Percentiles rank a stretch among this genome's conserved stretches.
These are phyloP conservation scores for Clunio marinus DNA, from an alignment of 2,888 invertebrate genomes.

Conservation along the genomic window DNA sequence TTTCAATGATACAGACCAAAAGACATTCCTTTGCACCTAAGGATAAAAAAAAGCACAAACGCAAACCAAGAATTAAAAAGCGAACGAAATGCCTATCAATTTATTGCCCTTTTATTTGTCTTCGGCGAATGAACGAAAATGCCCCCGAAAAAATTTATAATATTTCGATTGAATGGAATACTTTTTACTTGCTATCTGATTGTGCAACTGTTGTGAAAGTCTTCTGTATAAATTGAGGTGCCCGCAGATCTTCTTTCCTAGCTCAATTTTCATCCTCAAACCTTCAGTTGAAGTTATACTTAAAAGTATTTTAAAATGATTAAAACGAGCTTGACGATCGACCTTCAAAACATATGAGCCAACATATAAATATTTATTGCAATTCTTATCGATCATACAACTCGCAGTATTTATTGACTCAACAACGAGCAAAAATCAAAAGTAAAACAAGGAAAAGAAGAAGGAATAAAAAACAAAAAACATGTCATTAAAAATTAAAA, in stretches of 20 bases:
- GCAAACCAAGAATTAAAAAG: constrained; percentile 1
- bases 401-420: not conserved
- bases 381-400: not conserved
- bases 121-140: not conserved
- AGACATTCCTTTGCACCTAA: constrained; percentile 21
- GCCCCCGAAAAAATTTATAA: not conserved
- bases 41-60: constrained; percentile 14
- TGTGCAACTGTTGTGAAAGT: too few relatives aligned
- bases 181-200: too few relatives aligned
- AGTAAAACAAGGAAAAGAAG: not conserved
- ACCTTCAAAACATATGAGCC: not conserved
- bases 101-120: constrained; percentile 8
- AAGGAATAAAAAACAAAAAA: not conserved
- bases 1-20: too few relatives aligned
- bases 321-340: too few relatives aligned
- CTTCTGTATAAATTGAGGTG: too few relatives aligned
- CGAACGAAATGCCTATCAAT: constrained; percentile 19
- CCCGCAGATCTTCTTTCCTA: too few relatives aligned
- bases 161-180: not conserved
- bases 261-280: too few relatives aligned
- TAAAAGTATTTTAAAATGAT: too few relatives aligned
- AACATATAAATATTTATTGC: constrained; percentile 3
- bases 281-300: too few relatives aligned
- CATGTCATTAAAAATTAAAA: constrained; percentile 1
- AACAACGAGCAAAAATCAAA: too few relatives aligned